phyloP scores from a whole-genome alignment of 37 sponge, comb jelly and placozoan species.

The Bolinopsis microptera region DNA sequence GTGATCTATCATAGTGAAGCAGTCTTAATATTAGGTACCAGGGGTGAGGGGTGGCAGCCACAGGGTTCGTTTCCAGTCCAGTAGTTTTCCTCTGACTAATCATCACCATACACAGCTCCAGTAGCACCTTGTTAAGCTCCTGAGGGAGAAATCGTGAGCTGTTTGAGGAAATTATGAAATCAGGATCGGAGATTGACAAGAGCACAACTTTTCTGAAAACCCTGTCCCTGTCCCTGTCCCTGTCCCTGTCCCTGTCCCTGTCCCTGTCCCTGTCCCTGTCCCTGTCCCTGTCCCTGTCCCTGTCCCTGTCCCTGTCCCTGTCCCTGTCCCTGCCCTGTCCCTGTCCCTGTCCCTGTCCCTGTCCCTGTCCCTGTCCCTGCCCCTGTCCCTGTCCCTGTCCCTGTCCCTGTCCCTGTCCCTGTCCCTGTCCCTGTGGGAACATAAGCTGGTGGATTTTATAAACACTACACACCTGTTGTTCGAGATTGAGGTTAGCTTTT shows the following conservation, averaged over 20 bases:
- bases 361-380: too few relatives aligned
- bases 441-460: too few relatives aligned
- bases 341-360: too few relatives aligned
- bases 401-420: conserved; percentile 9
- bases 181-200: too few relatives aligned
- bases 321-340: background rate
- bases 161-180: too few relatives aligned
- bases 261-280: conserved; percentile 9
- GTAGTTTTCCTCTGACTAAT: conserved; percentile 25
- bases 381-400: too few relatives aligned
- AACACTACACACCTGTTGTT: conserved; percentile 64
- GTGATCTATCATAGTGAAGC: too few relatives aligned
- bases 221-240: conserved; percentile 9
- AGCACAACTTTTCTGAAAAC: too few relatives aligned
- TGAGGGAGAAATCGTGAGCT: background rate
- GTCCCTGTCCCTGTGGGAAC: conserved; percentile 9
- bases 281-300: conserved; percentile 9
- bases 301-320: conserved; percentile 9
- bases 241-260: conserved; percentile 9
- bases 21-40: too few relatives aligned
- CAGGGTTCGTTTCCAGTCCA: background rate
- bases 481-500: background rate
- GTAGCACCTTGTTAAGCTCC: background rate
- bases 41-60: conserved; percentile 17
- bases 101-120: conserved; percentile 37